Evolutionary conservation across 1,140 invertebrate genomes (phyloP), one percentile per base, ranked within the genome.

Genomic region (Heliconius hermathena): DNA sequence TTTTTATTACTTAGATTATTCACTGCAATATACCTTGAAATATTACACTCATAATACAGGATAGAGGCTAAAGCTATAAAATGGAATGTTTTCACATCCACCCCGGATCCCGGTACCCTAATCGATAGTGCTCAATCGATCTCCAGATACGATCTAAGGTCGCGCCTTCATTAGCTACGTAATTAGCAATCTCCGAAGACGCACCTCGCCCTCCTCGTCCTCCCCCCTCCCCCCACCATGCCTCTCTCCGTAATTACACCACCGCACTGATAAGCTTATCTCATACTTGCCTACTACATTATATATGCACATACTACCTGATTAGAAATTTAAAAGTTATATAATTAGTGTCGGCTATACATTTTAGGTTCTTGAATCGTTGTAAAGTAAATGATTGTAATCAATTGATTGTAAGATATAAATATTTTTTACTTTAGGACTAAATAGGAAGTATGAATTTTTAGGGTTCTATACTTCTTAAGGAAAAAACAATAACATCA

Each of bases 111-210:
- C 49, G 18, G 6, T 52, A 20, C 54, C 20, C 20, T 66, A 66
- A 66, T 66, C 60, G 26, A 66, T 66, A 29, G 22, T 16, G 26
- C 26, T 66, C 22, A 26, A 66, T 66, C 60, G 60, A 66, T 66
- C 60, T 66, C 11, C 41, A 33, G 74, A 76, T 66, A 66, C 70
- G 26, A 73, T 72, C 77, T 52, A 52, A 36, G 71, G 78, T 80
- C 76, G 76, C 71, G 74, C 54, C 52, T 71, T 80, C 74, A 80
- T 80, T 77, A 80, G 75, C 76, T 73, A 71, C 74, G 76, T 80
- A 80, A 80, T 80, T 80, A 80, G 76, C 75, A 54, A 80, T 80
- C 79, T 76, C 71, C 38, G n/a, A 54, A 77, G 74, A 76, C 33
- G 77, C 60, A 46, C 77, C 26, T 16, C 74, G 11, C 11, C 74